phyloP scores from a whole-genome alignment of 2,888 invertebrate species.

The Aphidoletes aphidimyza region DNA sequence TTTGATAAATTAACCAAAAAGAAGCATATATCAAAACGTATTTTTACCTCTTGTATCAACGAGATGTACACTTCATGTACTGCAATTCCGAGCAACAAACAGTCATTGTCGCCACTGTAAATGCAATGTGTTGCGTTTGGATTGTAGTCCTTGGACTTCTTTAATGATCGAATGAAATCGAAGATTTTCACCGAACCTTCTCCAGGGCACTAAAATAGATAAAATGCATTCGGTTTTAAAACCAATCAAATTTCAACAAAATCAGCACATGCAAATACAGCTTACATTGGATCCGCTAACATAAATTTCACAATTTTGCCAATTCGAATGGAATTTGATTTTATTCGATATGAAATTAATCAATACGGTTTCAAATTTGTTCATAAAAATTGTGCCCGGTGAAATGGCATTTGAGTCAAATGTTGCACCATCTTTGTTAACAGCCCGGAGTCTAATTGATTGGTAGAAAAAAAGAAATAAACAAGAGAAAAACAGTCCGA shows the following conservation, averaged over 20 bases:
- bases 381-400: slow-evolving; percentile 96
- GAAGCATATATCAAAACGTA: too few species aligned
- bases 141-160: slow-evolving; percentile 85
- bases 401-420: slow-evolving; percentile 99
- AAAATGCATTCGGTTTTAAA: neutral
- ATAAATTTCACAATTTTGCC: slow-evolving; percentile 87
- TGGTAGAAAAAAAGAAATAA: neutral
- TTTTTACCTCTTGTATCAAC: slow-evolving; percentile 77
- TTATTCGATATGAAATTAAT: slow-evolving; percentile 88
- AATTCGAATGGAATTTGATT: slow-evolving; percentile 83
- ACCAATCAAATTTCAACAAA: neutral
- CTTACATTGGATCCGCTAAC: slow-evolving; percentile 92
- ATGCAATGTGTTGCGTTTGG: slow-evolving; percentile 94
- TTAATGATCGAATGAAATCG: slow-evolving; percentile 94
- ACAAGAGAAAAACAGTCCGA: neutral
- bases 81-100: slow-evolving; percentile 95
- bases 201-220: slow-evolving; percentile 68
- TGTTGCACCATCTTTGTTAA: too few species aligned
- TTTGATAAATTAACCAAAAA: neutral
- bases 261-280: neutral
- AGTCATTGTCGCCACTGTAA: slow-evolving; percentile 96
- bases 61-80: slow-evolving; percentile 97
- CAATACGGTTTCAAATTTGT: slow-evolving; percentile 83
- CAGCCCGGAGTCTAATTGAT: too few species aligned
- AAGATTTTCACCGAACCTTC: slow-evolving; percentile 99